phyloP scores from a whole-genome alignment of 2,113 vertebrate species.

The Manacus vitellinus region DNA sequence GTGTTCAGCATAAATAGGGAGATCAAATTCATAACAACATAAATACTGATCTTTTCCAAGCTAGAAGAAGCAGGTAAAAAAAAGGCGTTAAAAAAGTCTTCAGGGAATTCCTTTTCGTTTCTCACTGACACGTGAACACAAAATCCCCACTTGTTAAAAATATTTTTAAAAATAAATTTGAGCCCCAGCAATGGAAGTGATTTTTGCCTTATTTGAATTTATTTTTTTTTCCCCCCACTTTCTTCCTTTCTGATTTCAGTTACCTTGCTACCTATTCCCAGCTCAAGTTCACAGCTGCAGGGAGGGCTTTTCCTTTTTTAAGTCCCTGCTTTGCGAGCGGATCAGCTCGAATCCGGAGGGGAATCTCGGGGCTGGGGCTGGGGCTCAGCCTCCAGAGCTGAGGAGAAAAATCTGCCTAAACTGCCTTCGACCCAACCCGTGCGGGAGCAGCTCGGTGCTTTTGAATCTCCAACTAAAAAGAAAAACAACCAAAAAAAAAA shows the following conservation, averaged over 20 bases:
- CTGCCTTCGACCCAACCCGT: neutral
- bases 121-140: neutral
- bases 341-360: neutral
- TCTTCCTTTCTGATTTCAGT: neutral
- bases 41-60: neutral
- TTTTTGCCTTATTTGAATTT: neutral
- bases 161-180: neutral
- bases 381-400: neutral
- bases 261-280: constrained; percentile 22
- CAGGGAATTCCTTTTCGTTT: neutral
- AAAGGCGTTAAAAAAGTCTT: neutral
- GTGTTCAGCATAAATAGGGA: neutral
- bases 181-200: neutral
- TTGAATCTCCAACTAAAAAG: neutral
- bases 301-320: neutral
- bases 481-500: neutral
- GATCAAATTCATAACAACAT: neutral
- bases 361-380: neutral
- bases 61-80: neutral
- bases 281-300: constrained; percentile 6
- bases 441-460: neutral
- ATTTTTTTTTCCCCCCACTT: neutral
- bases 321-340: neutral
- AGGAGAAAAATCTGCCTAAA: neutral
- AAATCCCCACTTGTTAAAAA: neutral